phyloP scores from a whole-genome alignment of 1,140 invertebrate genomes.

The Bicyclus anynana region DNA sequence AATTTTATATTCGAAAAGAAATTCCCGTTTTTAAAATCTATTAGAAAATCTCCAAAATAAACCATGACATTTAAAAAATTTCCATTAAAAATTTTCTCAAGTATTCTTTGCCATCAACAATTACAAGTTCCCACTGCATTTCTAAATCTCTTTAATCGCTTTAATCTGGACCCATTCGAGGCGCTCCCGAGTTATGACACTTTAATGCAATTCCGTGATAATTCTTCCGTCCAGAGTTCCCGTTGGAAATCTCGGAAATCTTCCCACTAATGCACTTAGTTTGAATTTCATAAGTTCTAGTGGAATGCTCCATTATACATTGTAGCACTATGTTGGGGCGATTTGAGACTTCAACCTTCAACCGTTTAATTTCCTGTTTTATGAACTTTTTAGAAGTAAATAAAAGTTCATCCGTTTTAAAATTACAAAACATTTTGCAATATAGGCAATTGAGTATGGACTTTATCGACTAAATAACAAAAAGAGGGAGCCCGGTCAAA shows the following conservation, averaged over 20 bases:
- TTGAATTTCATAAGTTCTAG: background rate
- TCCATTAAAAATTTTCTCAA: too few relatives aligned
- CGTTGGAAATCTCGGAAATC: background rate
- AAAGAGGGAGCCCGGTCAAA: background rate
- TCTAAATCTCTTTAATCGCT: background rate
- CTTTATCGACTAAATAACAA: background rate
- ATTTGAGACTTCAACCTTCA: background rate
- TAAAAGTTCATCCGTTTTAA: too few relatives aligned
- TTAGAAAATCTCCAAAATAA: too few relatives aligned
- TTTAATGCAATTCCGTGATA: constrained; percentile 6
- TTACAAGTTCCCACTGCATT: background rate
- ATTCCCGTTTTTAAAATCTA: too few relatives aligned
- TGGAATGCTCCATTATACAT: background rate
- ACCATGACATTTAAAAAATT: too few relatives aligned
- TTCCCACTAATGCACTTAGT: background rate
- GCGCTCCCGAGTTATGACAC: background rate
- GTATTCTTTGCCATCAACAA: too few relatives aligned
- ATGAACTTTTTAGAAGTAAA: too few relatives aligned
- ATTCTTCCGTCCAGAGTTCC: background rate
- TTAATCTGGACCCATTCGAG: background rate
- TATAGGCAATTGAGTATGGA: too few relatives aligned
- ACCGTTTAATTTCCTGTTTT: too few relatives aligned
- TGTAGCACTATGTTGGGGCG: background rate
- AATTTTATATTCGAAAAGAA: too few relatives aligned
- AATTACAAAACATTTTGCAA: too few relatives aligned